Evolutionary conservation across 1,140 invertebrate genomes (phyloP).

Genomic region (Drosophila virilis): DNA sequence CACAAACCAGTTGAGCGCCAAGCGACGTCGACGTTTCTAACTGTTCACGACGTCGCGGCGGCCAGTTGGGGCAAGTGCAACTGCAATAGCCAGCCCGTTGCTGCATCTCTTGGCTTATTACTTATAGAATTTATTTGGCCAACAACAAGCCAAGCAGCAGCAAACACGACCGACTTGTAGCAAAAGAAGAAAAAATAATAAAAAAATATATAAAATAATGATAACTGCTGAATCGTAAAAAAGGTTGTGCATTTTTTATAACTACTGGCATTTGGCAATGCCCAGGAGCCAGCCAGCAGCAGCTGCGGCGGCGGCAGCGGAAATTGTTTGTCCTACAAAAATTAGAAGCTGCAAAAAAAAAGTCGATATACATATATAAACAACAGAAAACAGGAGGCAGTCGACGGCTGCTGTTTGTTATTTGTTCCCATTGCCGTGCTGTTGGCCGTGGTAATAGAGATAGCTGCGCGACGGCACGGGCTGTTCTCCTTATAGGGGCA

Average conservation of each 20-base stretch:
- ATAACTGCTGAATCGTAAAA: conserved; percentile 66
- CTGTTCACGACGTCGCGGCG: conserved; percentile 59
- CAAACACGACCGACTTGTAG: conserved; percentile 71
- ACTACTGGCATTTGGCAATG: conserved; percentile 31
- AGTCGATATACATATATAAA: conserved; percentile 4
- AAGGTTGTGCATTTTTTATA: conserved; percentile 49
- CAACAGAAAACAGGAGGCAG: not conserved
- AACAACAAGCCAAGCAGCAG: conserved; percentile 56
- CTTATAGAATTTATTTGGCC: conserved; percentile 82
- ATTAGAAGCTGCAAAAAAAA: conserved; percentile 5
- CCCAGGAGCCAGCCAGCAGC: conserved; percentile 18
- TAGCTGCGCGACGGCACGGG: conserved; percentile 52
- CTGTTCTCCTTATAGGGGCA: conserved; percentile 80
- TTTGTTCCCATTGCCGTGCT: conserved; percentile 46
- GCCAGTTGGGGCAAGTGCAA: conserved; percentile 62
- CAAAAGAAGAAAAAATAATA: conserved; percentile 22
- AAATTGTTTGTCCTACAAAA: conserved; percentile 74
- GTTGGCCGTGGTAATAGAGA: conserved; percentile 66
- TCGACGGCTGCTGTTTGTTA: conserved; percentile 41
- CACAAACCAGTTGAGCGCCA: conserved; percentile 72
- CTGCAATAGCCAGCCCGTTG: conserved; percentile 56
- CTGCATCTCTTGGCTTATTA: conserved; percentile 60
- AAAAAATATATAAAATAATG: conserved; percentile 69
- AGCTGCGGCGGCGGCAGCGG: conserved; percentile 44
- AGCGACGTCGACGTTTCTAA: conserved; percentile 57